phyloP scores from a whole-genome alignment of 2,888 invertebrate genomes.

The Plagodis dolabraria region DNA sequence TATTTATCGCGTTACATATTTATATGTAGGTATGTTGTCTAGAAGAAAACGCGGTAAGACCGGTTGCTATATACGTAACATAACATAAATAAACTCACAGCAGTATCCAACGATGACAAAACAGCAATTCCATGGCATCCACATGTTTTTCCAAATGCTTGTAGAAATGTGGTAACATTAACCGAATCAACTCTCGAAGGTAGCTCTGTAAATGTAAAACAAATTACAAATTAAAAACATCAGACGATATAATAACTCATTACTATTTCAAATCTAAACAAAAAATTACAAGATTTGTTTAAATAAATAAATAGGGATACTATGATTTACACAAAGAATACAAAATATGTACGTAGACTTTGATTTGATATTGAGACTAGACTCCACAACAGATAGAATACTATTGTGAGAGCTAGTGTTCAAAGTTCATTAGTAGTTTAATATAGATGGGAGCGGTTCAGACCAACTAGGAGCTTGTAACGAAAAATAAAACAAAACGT shows the following conservation, averaged over 20 bases:
- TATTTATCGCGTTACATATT: no score
- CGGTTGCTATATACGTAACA: no score
- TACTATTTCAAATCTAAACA: no score
- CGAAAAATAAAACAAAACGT: no score
- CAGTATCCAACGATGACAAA: constrained; percentile 98
- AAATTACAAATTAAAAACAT: not conserved
- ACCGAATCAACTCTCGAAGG: constrained; percentile 92
- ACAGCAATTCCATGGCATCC: constrained; percentile 95
- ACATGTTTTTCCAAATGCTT: constrained; percentile 92
- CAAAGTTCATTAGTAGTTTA: no score
- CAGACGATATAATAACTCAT: not conserved
- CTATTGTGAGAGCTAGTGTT: no score
- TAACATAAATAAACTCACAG: constrained; percentile 83
- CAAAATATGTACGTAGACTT: constrained; percentile 5
- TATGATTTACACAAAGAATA: not conserved
- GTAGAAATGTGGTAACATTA: constrained; percentile 96
- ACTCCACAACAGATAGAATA: not conserved
- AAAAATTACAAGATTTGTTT: no score
- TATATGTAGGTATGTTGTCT: no score
- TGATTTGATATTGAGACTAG: constrained; percentile 18
- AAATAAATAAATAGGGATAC: no score
- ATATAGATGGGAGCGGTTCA: no score
- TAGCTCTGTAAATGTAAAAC: constrained; percentile 85
- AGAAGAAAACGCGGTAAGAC: no score
- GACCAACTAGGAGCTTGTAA: no score